phyloP scores from a whole-genome alignment of 2,888 invertebrate genomes.

The Chouioia cunea region DNA sequence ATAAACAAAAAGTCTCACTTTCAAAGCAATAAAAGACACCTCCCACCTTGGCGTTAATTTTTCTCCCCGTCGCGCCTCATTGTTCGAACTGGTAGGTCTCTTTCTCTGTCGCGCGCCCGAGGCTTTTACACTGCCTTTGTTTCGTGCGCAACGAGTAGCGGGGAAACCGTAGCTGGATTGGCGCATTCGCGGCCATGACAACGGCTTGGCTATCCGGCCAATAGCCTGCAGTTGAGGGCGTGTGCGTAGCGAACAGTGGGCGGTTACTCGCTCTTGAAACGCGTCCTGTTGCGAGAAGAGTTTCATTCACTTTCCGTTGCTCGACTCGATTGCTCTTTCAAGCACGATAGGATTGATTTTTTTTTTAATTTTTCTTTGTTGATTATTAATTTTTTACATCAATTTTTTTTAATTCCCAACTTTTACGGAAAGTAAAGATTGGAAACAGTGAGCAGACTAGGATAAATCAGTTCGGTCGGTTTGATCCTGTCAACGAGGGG shows the following conservation, averaged over 20 bases:
- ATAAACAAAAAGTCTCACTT: conserved; percentile 18
- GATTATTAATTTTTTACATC: too few species aligned
- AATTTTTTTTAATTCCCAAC: too few species aligned
- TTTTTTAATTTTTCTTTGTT: too few species aligned
- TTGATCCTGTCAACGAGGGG: too few species aligned
- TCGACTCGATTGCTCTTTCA: too few species aligned
- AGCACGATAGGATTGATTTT: too few species aligned
- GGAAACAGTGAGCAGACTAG: too few species aligned
- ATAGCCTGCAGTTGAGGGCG: conserved; percentile 65
- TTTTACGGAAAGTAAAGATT: too few species aligned
- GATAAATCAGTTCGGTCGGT: background rate
- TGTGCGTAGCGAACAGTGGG: conserved; percentile 44
- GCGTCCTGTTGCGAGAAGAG: conserved; percentile 45
- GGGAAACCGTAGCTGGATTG: conserved; percentile 58
- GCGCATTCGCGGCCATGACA: conserved; percentile 66
- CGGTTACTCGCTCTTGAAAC: too few species aligned
- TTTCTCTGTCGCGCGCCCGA: conserved; percentile 9
- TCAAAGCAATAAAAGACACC: background rate
- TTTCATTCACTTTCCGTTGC: too few species aligned
- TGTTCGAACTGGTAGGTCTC: background rate
- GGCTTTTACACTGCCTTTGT: background rate
- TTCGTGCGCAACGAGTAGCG: background rate
- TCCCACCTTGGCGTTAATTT: background rate
- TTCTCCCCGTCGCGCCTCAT: background rate
- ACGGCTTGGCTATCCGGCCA: conserved; percentile 65